Base-by-base conservation (phyloP, 37 sponge, comb jelly and placozoan species). In the Agelas oroides region DNA sequence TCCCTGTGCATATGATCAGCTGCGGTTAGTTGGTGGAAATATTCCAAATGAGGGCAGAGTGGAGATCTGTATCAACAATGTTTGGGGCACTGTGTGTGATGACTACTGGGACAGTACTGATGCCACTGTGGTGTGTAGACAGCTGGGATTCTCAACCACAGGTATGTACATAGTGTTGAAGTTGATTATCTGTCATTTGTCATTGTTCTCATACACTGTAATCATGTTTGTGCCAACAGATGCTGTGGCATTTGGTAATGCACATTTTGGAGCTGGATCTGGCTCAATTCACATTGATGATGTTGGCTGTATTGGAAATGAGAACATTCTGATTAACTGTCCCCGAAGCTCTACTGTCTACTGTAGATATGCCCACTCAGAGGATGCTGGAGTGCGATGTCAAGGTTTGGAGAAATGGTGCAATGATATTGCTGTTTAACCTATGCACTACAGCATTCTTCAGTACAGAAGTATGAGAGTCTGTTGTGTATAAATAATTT, bases 351-450 rank as follows among this genome's bases (percentile, higher is more conserved):
- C 34, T 33, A 33, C 12, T 25, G 13, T 23, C 12, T 24, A 23
- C 70, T 69, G 12, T 69, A 34, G 33, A 6, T 34, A 21, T 31
- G 70, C 21, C 30, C 70, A 69, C 70, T 6, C 2, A 8, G 70
- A 69, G 32, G 70, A 65, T 65, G 28, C 28, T 65, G 66, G 66
- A 65, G 28, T 65, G 18, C 17, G 58, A 56, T 56, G 58, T 56
- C 17, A 56, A 56, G 58, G 17, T 56, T 18, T 18, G 18, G 15
- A n/a, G n/a, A n/a, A n/a, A n/a, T n/a, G n/a, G n/a, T n/a, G n/a
- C n/a, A n/a, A n/a, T n/a, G n/a, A n/a, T n/a, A n/a, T 25, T 62
- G 28, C 13, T 62, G 64, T 62, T 62, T 30, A 6, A 62, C 64
- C 11, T 25, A 28, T 30, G 28, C 24, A 25, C 15, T 3, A 13